Base-by-base conservation (phyloP, 2,888 invertebrate genomes). In the Ectropis crepuscularia region DNA sequence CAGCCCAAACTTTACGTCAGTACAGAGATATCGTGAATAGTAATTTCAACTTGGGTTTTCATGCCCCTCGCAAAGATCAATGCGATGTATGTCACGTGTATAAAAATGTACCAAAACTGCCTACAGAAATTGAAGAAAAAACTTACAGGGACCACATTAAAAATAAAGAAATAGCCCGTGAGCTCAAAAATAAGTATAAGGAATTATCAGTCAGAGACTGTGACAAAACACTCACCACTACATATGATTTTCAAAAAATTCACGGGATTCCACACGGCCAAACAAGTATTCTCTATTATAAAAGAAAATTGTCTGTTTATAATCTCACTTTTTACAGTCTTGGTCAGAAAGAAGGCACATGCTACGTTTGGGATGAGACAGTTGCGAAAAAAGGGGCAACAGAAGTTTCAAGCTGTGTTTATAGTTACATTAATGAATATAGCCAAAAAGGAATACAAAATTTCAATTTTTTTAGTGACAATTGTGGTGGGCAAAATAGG, bases 11-110 rank as follows among this genome's bases (percentile, higher is more conserved):
- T 10, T 16, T 11, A 42, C 38, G 41, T 16, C 53, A 53, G 16
- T 53, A 53, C 42, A 53, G 42, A 53, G 53, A 53, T 9, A 53
- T 53, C n/a, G 53, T 53, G 11, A 53, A 53, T 53, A 39, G 7
- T 9, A 39, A 53, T 11, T 42, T 53, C 16, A 53, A 53, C 16
- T 10, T 53, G 16, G 53, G 12, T 10, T 10, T 53, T 10, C 39
- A 53, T 12, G 16, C 8, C n/a, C 53, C 53, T 11, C 39, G 41
- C 11, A 53, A 53, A 39, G 53, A 53, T 53, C 9, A 41, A 41
- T 53, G 53, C 41, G 53, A 53, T 16, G 16, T 53, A 9, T 53
- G 53, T 53, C 53, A 53, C 53, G 53, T 42, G 9, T 53, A 12
- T 42, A 36, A 42, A n/a, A 53, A 53, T 39, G 16, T 12, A 16